Evolutionary conservation across 2,113 vertebrate genomes (phyloP), one percentile per base, ranked within the genome.

Genomic region (zebrafish (Danio rerio)): DNA sequence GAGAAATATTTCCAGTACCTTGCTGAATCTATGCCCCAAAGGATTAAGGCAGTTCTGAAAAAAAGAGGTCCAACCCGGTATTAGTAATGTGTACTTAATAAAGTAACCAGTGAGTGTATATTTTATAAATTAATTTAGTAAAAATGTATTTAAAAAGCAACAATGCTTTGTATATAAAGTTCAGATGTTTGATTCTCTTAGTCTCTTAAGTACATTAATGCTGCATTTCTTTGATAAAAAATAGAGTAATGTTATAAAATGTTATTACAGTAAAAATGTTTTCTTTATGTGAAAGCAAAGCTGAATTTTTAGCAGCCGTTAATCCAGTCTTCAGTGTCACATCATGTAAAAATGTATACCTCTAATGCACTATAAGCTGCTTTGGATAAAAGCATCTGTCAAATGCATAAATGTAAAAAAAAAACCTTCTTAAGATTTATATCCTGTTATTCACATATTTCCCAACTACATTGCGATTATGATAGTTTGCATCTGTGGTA

Each of bases 391-490:
- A 50, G 47, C 47, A 21, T 15, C 68, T 9, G 68, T 70, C n/a
- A 52, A 31, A 21, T 21, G 18, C 3, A 50, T 21, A 70, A 21
- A 70, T 18, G 42, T 47, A 1, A 18, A 45, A 5, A n/a, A 20
- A 21, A 50, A 8, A 20, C n/a, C 63, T 10, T 45, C 9, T 45
- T 70, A 50, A 20, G 68, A 50, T 70, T 49, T 70, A 50, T 21
- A 21, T 70, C 68, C 11, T 70, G n/a, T 52, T 50, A 70, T 70
- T 70, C 68, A 70, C 68, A 52, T 70, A 11, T 70, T 50, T 70
- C 47, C 50, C 18, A 70, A 70, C 47, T 21, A 7, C 50, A 6
- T 50, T 52, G 68, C 12, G 68, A 52, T 70, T 70, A 70, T 50
- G 47, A 70, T 49, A 70, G 68, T 50, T 70, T 70, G 18, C 45